Evolutionary conservation across 2,888 invertebrate species (phyloP).

Genomic region (Agrochola litura): DNA sequence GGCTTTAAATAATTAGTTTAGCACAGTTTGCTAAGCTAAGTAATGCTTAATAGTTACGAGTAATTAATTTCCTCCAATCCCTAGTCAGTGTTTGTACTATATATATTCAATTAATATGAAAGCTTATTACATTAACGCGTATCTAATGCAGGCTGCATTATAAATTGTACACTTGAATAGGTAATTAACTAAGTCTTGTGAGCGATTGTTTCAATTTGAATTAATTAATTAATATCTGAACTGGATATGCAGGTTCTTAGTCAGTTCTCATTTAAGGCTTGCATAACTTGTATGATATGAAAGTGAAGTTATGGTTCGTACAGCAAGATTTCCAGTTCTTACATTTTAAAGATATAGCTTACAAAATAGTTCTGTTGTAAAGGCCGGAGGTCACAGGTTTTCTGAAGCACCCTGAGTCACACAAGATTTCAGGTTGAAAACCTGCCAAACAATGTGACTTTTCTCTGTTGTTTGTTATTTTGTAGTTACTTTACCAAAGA

Average conservation of each 20-base stretch:
- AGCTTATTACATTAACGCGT: conserved; percentile 23
- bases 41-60: not conserved
- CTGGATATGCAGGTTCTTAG: conserved; percentile 36
- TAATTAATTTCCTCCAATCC: conserved; percentile 33
- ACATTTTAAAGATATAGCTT: not conserved
- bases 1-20: not conserved
- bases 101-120: conserved; percentile 38
- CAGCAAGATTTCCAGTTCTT: not conserved
- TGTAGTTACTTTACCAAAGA: not conserved
- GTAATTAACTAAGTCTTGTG: conserved; percentile 49
- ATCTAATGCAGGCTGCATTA: conserved; percentile 34
- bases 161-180: conserved; percentile 49
- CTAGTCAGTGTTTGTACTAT: conserved; percentile 26
- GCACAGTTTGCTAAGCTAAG: not conserved
- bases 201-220: conserved; percentile 60
- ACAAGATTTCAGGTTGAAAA: not conserved
- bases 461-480: not conserved
- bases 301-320: conserved; percentile 14
- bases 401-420: not conserved
- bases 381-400: too few relatives aligned
- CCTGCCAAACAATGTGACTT: not conserved
- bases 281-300: conserved; percentile 24
- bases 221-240: conserved; percentile 55
- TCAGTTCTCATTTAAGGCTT: conserved; percentile 34
- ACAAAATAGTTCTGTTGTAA: not conserved